Evolutionary conservation across 2,888 invertebrate genomes (phyloP).

Genomic region (Hypomecis atomaria): DNA sequence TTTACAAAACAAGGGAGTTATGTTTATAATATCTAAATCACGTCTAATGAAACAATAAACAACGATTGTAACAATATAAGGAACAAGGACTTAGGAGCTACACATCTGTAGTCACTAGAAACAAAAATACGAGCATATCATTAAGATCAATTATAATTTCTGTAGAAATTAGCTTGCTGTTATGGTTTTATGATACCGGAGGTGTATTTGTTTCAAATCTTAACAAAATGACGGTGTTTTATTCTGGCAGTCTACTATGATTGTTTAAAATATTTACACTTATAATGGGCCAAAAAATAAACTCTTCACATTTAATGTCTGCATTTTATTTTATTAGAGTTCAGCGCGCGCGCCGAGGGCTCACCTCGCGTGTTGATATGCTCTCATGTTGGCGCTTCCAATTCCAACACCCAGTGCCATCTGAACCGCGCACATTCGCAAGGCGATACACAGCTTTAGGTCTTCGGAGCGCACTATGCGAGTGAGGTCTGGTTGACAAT

Average conservation of each 20-base stretch:
- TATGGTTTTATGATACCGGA: conserved; percentile 48
- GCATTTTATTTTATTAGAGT: conserved; percentile 34
- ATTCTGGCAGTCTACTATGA: conserved; percentile 40
- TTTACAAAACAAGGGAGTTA: conserved; percentile 28
- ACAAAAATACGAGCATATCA: conserved; percentile 31
- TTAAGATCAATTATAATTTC: conserved; percentile 49
- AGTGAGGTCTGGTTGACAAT: no score
- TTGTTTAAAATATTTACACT: conserved; percentile 67
- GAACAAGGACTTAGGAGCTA: conserved; percentile 12
- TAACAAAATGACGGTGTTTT: conserved; percentile 44
- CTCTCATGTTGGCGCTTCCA: no score
- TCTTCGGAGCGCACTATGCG: no score
- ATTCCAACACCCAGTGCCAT: no score
- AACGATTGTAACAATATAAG: conserved; percentile 27
- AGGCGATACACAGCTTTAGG: no score
- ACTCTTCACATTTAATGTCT: conserved; percentile 76
- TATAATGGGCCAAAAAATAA: conserved; percentile 76
- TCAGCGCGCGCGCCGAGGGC: no score
- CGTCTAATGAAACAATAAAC: conserved; percentile 22
- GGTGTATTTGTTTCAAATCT: conserved; percentile 29
- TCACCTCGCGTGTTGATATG: no score
- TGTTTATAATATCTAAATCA: conserved; percentile 21
- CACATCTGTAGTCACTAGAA: conserved; percentile 18
- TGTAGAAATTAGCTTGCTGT: conserved; percentile 47
- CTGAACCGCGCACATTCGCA: no score